These are phyloP conservation scores for Peromyscus maniculatus DNA, from an alignment of 2,113 vertebrate genomes.

Conservation along the genomic window DNA sequence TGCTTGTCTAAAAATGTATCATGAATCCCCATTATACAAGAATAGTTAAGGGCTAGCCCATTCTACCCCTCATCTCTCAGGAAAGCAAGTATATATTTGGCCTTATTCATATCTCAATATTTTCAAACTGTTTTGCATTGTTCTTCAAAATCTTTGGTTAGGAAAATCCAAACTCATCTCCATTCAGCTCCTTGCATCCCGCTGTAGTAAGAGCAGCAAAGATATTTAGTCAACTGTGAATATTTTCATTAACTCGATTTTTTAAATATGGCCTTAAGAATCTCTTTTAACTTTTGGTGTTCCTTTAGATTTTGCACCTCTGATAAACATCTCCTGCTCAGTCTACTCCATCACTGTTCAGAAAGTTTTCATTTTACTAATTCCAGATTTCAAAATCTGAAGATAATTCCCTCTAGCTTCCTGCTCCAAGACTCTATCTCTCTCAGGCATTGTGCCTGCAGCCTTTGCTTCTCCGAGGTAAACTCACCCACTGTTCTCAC, in stretches of 20 bases:
- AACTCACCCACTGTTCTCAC: neutral
- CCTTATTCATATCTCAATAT: neutral
- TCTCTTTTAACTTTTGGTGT: neutral
- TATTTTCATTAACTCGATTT: neutral
- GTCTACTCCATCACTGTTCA: neutral
- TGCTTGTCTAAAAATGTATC: neutral
- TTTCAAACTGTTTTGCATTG: conserved; percentile 1
- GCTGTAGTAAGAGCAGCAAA: neutral
- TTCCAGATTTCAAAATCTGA: neutral
- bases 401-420: neutral
- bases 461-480: neutral
- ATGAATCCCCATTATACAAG: neutral
- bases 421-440: neutral
- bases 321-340: neutral
- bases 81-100: neutral
- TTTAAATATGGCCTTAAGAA: neutral
- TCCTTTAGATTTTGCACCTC: neutral
- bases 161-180: neutral
- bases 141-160: conserved; percentile 5
- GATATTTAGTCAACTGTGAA: neutral
- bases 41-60: neutral
- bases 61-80: neutral
- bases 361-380: neutral
- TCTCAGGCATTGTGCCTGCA: neutral
- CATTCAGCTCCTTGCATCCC: neutral